Conservation (phyloP, 1,140 invertebrate genomes). For the Andrena cerasifolii region DNA sequence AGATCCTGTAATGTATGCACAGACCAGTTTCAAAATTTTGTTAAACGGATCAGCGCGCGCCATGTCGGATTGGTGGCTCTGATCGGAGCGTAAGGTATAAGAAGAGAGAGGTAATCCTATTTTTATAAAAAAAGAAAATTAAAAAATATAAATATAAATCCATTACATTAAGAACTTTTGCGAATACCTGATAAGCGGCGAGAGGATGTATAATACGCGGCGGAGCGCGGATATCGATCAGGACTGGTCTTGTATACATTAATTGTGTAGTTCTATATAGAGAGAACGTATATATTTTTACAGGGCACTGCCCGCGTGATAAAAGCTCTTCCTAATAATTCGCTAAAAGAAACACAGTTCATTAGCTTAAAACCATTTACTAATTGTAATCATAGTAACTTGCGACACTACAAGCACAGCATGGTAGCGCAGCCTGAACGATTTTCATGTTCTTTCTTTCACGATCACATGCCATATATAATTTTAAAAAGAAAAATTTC, state of each 20-base stretch:
- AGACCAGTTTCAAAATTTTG: constrained; percentile 62
- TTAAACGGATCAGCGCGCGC: constrained; percentile 48
- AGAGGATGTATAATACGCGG: constrained; percentile 27
- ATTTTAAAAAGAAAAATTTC: background rate
- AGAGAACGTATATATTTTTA: constrained; percentile 81
- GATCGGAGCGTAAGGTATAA: constrained; percentile 39
- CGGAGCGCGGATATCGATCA: constrained; percentile 25
- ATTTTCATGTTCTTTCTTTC: constrained; percentile 45
- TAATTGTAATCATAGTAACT: constrained; percentile 62
- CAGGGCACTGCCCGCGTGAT: constrained; percentile 80
- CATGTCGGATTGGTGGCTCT: constrained; percentile 39
- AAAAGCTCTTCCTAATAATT: constrained; percentile 80
- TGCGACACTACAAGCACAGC: constrained; percentile 50
- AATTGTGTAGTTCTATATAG: constrained; percentile 64
- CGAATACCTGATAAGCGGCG: constrained; percentile 54
- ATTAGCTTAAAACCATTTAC: constrained; percentile 69
- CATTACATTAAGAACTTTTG: constrained; percentile 49
- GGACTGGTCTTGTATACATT: constrained; percentile 68
- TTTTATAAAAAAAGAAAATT: constrained; percentile 63
- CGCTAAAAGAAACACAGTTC: constrained; percentile 67
- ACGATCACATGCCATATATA: constrained; percentile 21
- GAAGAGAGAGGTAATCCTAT: constrained; percentile 52
- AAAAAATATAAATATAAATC: constrained; percentile 29
- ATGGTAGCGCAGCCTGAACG: constrained; percentile 65
- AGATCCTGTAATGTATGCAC: constrained; percentile 63